Evolutionary conservation across 2,113 vertebrate genomes (phyloP), one percentile per base, ranked within the genome.

Genomic region (Bambusicola thoracicus): DNA sequence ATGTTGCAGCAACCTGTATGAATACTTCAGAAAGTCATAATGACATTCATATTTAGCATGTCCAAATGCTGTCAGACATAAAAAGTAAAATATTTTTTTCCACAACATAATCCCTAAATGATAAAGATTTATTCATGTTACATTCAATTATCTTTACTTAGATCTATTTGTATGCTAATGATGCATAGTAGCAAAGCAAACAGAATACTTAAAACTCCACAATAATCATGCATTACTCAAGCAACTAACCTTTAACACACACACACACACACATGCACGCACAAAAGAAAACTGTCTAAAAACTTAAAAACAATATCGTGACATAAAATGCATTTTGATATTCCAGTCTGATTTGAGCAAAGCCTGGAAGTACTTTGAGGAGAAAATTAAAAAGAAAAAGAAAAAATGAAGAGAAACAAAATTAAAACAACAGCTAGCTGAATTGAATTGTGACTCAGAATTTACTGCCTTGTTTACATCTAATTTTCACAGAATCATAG

Each of bases 101-200:
- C 55, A 59, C 34, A 73, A 24, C 25, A 79, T 59, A 91, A 87
- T 80, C 59, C 56, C n/a, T 88, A 94, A 85, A 16, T 93, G 58
- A 67, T 83, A 90, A 92, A 87, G 34, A 89, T 95, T 87, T 90
- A 73, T 92, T 87, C 1, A 66, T 95, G 94, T 94, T 92, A 62
- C 56, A 78, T 69, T 93, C 69, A 85, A 25, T 89, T 72, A 87
- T 92, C 25, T 93, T 84, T 90, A 94, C 85, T 94, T 96, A 89
- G 56, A 74, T 85, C 18, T 92, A 89, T 92, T 90, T 92, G 2
- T 91, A 24, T 59, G 36, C 85, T 91, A 95, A 95, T 78, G 30
- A 78, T 59, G 41, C 29, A 44, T 21, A 84, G 40, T 51, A 68
- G 32, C 76, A 88, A 93, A 90, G 41, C 49, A 94, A 92, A 94